phyloP scores from a whole-genome alignment of 2,113 vertebrate species.

The Bambusicola thoracicus region DNA sequence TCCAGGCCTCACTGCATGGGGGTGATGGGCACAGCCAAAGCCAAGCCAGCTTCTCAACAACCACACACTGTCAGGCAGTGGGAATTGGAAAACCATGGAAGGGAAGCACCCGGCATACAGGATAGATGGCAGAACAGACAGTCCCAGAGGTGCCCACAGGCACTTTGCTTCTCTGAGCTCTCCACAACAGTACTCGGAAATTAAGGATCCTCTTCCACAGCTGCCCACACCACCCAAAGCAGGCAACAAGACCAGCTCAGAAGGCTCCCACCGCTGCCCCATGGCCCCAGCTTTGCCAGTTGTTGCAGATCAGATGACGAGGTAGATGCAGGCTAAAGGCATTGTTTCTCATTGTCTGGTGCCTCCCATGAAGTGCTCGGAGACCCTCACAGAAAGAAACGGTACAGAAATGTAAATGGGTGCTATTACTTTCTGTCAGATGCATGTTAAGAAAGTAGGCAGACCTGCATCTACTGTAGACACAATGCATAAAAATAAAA shows the following conservation, averaged over 20 bases:
- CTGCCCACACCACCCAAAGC: not conserved
- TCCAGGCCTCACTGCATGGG: accelerated
- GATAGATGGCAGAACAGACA: not conserved
- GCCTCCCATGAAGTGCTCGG: accelerated
- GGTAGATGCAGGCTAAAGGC: not conserved
- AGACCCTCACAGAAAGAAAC: not conserved
- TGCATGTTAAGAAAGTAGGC: not conserved
- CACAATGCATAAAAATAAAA: not conserved
- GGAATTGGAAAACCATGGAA: not conserved
- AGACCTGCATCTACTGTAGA: not conserved
- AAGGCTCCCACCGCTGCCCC: not conserved
- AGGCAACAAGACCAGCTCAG: not conserved
- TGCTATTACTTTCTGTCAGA: not conserved
- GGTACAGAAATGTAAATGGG: not conserved
- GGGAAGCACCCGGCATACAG: not conserved
- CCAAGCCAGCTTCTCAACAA: not conserved
- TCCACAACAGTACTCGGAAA: not conserved
- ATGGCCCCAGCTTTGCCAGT: not conserved
- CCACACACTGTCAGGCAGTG: not conserved
- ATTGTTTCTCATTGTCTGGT: accelerated
- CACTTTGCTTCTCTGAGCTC: not conserved
- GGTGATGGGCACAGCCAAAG: not conserved
- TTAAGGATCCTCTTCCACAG: not conserved
- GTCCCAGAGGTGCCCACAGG: accelerated
- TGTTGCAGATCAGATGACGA: not conserved